Evolutionary conservation across 2,113 vertebrate genomes (phyloP).

Genomic region (Pseudois nayaur): DNA sequence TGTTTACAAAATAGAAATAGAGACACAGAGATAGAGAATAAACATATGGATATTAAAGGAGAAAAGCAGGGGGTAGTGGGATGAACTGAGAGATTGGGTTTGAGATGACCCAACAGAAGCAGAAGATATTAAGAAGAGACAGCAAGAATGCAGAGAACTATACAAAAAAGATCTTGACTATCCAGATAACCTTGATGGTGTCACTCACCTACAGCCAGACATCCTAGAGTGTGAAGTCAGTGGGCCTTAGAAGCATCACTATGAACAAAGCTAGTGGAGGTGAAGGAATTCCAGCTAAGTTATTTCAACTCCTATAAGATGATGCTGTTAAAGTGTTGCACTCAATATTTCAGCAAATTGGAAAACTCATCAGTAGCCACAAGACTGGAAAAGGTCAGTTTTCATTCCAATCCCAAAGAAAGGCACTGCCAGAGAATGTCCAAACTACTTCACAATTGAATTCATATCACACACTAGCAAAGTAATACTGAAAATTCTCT

Average conservation of each 20-base stretch:
- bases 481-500: neutral
- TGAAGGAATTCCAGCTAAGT: neutral
- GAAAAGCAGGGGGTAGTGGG: fast-evolving
- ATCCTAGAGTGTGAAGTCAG: neutral
- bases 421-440: neutral
- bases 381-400: neutral
- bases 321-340: neutral
- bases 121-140: neutral
- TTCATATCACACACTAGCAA: neutral
- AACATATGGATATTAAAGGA: neutral
- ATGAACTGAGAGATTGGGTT: neutral
- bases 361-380: neutral
- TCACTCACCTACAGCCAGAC: neutral
- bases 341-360: neutral
- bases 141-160: neutral
- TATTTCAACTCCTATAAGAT: neutral
- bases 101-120: neutral
- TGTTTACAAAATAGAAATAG: neutral
- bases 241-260: neutral
- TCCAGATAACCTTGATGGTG: neutral
- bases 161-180: neutral
- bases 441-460: neutral
- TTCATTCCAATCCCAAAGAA: neutral
- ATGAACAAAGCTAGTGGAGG: neutral
- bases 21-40: neutral